Evolutionary conservation across 2,113 vertebrate species (phyloP), one percentile per base, ranked within the genome.

Genomic region (Atrichornis clamosus): DNA sequence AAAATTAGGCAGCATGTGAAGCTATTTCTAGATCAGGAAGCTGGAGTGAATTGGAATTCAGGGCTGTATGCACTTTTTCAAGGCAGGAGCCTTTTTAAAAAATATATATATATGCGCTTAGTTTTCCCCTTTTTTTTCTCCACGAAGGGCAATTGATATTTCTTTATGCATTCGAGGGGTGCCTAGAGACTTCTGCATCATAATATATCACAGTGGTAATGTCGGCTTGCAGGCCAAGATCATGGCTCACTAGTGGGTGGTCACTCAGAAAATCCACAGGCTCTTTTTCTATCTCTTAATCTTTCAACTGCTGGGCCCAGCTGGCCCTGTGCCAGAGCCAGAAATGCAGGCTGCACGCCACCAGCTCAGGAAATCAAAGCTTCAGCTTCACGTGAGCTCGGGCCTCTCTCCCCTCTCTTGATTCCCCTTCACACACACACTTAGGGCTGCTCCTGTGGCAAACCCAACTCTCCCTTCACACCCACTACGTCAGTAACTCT

Each of bases 1-100:
- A 95, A 95, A 96, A 95, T 87, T 93, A 97, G 97, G 90, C 96
- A 96, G 89, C 95, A 87, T 83, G 93, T 79, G 95, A 96, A 90
- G 88, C 84, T 95, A 68, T 86, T 93, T 93, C 88, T 96, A 82
- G 92, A 94, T 94, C 89, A 95, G 92, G 89, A 94, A 77, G 49
- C 39, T 73, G 81, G 82, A 86, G 94, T 87, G 94, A 94, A 95
- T 46, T 83, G 56, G 91, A 94, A 95, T 78, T 52, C 33, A 64
- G 62, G 76, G 73, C 93, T 92, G 77, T 62, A 46, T n/a, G 49
- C 70, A 87, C 91, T 90, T 92, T 90, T 81, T 67, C 59, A 92
- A 88, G 77, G 74, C 93, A 85, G 50, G 13, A 95, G 63, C n/a
- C 27, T 68, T 85, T 65, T 79, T 72, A 72, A 56, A 28, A 41